Percentiles rank a stretch among this genome's conserved stretches.
Evolutionary conservation across 2,113 vertebrate species (phyloP).

Genomic region (Mobula birostris): DNA sequence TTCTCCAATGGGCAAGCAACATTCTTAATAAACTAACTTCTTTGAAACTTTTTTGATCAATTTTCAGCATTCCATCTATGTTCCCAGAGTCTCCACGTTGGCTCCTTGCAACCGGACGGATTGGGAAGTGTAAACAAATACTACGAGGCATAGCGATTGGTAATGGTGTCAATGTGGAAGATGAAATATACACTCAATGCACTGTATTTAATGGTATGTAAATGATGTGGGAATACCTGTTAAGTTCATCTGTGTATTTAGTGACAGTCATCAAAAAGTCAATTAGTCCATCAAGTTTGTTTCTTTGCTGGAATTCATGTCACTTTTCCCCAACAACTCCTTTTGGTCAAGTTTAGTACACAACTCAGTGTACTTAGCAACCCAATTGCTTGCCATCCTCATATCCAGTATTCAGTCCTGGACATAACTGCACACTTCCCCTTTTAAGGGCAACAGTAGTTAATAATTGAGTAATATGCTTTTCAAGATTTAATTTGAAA

Average conservation of each 20-base stretch:
- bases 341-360: background rate
- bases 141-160: constrained; percentile 59
- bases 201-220: constrained; percentile 45
- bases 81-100: constrained; percentile 78
- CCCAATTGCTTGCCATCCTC: background rate
- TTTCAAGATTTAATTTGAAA: background rate
- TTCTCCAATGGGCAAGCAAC: background rate
- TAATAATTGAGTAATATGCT: background rate
- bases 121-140: constrained; percentile 56
- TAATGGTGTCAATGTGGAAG: constrained; percentile 46
- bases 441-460: background rate
- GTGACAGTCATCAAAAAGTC: background rate
- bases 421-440: background rate
- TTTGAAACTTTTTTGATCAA: background rate
- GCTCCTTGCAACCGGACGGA: constrained; percentile 75
- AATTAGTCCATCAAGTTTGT: background rate
- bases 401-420: background rate
- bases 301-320: background rate
- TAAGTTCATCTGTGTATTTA: background rate
- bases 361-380: background rate
- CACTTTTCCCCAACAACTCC: background rate
- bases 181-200: constrained; percentile 51
- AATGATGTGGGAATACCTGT: background rate
- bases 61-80: constrained; percentile 61
- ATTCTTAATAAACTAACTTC: background rate